Percentiles rank a stretch among this genome's conserved stretches.
phyloP scores from a whole-genome alignment of 2,113 vertebrate species.

The Oreochromis niloticus region DNA sequence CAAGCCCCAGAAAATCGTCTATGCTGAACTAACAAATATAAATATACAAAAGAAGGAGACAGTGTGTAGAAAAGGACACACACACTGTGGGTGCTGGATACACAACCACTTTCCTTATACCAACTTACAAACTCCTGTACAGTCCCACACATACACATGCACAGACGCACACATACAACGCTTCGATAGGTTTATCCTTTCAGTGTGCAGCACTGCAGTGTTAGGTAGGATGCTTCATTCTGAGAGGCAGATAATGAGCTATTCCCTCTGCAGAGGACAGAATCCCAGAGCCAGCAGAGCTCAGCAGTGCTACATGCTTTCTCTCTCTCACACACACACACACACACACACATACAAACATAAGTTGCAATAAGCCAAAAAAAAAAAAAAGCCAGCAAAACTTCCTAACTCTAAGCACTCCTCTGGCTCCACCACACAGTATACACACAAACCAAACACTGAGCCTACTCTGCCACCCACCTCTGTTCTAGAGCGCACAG shows the following conservation, averaged over 20 bases:
- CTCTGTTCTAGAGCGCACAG: conserved; percentile 6
- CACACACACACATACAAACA: not conserved
- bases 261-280: conserved; percentile 44
- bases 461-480: conserved; percentile 13
- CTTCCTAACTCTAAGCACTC: not conserved
- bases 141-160: not conserved
- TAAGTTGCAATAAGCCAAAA: not conserved
- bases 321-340: not conserved
- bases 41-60: not conserved
- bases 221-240: conserved; percentile 12
- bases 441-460: not conserved
- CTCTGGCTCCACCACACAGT: not conserved
- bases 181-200: not conserved
- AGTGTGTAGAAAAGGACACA: not conserved
- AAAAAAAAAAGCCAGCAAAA: not conserved
- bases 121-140: not conserved
- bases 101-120: not conserved
- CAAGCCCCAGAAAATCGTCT: not conserved
- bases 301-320: not conserved
- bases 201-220: conserved; percentile 39
- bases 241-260: conserved; percentile 42
- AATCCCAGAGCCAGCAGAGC: conserved; percentile 34
- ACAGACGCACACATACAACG: not conserved
- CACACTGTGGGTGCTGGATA: not conserved
- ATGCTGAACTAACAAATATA: not conserved